Conservation (phyloP, 2,113 vertebrate genomes). For the Otolemur garnettii region DNA sequence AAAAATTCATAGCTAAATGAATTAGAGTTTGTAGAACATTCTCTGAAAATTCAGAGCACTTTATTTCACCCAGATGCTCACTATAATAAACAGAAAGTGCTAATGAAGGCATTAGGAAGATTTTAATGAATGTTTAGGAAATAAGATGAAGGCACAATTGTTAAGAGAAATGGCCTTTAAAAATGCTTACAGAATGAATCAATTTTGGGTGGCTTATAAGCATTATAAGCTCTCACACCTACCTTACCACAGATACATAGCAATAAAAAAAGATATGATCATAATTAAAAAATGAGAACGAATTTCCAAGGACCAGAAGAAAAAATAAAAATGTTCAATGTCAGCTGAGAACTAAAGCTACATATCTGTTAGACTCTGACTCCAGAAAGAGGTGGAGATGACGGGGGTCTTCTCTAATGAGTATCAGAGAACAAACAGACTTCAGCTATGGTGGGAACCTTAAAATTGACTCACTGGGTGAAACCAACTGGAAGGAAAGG, state of each 20-base stretch:
- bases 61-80: constrained; percentile 1
- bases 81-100: constrained; percentile 34
- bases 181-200: constrained; percentile 24
- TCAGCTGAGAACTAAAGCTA: not conserved
- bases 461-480: not conserved
- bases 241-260: not conserved
- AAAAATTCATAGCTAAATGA: constrained; percentile 32
- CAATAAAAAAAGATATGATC: not conserved
- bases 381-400: not conserved
- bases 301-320: constrained; percentile 32
- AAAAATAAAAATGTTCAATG: constrained; percentile 20
- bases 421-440: not conserved
- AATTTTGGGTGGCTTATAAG: constrained; percentile 37
- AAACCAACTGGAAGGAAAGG: constrained; percentile 33
- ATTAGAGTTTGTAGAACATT: constrained; percentile 32
- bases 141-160: constrained; percentile 5
- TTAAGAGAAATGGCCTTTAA: not conserved
- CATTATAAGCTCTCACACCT: not conserved
- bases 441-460: not conserved
- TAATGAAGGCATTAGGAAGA: not conserved
- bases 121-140: constrained; percentile 46
- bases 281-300: constrained; percentile 10
- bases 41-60: constrained; percentile 39
- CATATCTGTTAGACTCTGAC: constrained; percentile 2
- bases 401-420: not conserved